Evolutionary conservation across 2,888 invertebrate genomes (phyloP).

Genomic region (Drosophila cognata): DNA sequence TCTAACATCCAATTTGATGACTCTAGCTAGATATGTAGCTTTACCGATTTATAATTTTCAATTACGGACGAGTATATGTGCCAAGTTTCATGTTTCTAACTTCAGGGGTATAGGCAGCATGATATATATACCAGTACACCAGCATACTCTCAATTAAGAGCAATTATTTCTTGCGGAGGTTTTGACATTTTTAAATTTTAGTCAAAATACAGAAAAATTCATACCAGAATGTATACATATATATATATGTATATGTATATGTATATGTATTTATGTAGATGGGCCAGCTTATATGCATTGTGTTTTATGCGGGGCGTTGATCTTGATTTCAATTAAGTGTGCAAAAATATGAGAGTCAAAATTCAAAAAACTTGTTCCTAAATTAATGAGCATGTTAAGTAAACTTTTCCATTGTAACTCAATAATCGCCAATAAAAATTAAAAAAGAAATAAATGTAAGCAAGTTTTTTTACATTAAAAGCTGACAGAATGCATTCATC

Average conservation of each 20-base stretch:
- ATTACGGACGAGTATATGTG: neutral
- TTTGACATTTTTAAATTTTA: slow-evolving; percentile 16
- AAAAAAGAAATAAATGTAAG: slow-evolving; percentile 37
- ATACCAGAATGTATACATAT: neutral
- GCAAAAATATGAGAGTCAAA: slow-evolving; percentile 12
- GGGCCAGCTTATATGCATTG: neutral
- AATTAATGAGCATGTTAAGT: slow-evolving; percentile 22
- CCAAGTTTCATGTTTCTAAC: neutral
- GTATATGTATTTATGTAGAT: neutral
- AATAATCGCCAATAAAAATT: slow-evolving; percentile 48
- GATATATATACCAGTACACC: neutral
- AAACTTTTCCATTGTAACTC: slow-evolving; percentile 38
- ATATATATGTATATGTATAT: neutral
- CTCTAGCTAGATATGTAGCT: neutral
- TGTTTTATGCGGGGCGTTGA: slow-evolving; percentile 31
- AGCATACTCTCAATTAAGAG: slow-evolving; percentile 51
- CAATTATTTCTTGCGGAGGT: slow-evolving; percentile 57
- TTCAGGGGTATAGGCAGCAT: neutral
- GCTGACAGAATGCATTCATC: slow-evolving; percentile 52
- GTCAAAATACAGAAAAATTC: neutral
- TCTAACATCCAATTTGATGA: neutral
- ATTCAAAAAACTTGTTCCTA: neutral
- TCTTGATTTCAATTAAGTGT: slow-evolving; percentile 60
- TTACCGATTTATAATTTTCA: neutral
- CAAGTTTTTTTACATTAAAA: slow-evolving; percentile 26